Conservation (phyloP, 2,888 invertebrate species). For the Drosophila merina region DNA sequence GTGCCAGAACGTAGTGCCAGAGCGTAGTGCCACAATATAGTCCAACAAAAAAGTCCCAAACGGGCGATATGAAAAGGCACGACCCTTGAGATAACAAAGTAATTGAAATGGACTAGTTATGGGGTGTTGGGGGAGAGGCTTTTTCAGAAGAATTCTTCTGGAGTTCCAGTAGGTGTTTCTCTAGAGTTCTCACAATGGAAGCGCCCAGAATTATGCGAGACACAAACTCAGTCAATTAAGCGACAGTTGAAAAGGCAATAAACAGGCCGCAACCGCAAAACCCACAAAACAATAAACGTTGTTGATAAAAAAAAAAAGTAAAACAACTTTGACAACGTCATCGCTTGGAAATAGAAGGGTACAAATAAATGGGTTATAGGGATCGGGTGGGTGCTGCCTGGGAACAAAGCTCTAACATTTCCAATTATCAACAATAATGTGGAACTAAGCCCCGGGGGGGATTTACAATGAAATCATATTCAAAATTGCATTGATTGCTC, state of each 20-base stretch:
- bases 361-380: background rate
- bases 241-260: slow-evolving; percentile 69
- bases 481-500: slow-evolving; percentile 73
- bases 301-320: slow-evolving; percentile 54
- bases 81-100: slow-evolving; percentile 35
- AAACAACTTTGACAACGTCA: slow-evolving; percentile 76
- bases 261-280: slow-evolving; percentile 52
- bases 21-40: too few relatives aligned
- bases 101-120: slow-evolving; percentile 4
- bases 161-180: slow-evolving; percentile 24
- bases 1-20: background rate
- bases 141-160: too few relatives aligned
- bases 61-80: slow-evolving; percentile 5
- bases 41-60: background rate
- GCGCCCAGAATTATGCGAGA: slow-evolving; percentile 13
- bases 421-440: slow-evolving; percentile 33
- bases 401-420: slow-evolving; percentile 13
- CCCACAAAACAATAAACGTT: slow-evolving; percentile 76
- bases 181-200: slow-evolving; percentile 8
- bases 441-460: slow-evolving; percentile 29
- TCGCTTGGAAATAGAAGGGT: slow-evolving; percentile 42
- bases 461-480: slow-evolving; percentile 66
- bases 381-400: slow-evolving; percentile 13
- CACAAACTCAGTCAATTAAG: slow-evolving; percentile 73
- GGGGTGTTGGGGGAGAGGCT: background rate